phyloP scores from a whole-genome alignment of 2,888 invertebrate species.

The Ophion slaviceki region DNA sequence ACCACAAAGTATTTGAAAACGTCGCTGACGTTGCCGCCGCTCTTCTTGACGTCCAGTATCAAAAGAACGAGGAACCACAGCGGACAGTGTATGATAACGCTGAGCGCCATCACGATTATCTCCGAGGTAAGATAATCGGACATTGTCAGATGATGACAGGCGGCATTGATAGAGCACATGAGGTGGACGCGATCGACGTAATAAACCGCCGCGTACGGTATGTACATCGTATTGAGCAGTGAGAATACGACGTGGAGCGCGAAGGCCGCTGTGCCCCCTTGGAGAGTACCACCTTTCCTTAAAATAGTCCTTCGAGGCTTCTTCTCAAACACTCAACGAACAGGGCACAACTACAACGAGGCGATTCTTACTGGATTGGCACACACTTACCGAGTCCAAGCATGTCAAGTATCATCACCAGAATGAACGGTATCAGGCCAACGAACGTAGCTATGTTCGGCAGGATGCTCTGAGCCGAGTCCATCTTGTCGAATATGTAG shows the following conservation, averaged over 20 bases:
- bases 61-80: constrained; percentile 87
- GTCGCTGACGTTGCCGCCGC: constrained; percentile 86
- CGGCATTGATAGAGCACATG: constrained; percentile 88
- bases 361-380: neutral
- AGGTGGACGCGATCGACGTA: constrained; percentile 91
- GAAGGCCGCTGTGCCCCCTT: constrained; percentile 88
- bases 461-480: constrained; percentile 92
- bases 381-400: constrained; percentile 87
- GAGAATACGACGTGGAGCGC: constrained; percentile 90
- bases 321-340: constrained; percentile 54
- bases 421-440: constrained; percentile 90
- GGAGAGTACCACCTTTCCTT: constrained; percentile 74
- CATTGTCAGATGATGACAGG: constrained; percentile 88
- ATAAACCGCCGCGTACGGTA: constrained; percentile 92
- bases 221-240: constrained; percentile 91
- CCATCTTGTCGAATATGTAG: constrained; percentile 92
- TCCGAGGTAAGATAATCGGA: constrained; percentile 89
- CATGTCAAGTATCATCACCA: constrained; percentile 90
- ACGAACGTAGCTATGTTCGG: constrained; percentile 91
- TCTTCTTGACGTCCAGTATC: constrained; percentile 88
- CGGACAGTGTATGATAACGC: constrained; percentile 89
- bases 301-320: constrained; percentile 63
- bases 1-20: constrained; percentile 84
- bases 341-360: neutral
- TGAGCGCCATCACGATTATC: constrained; percentile 88